Conservation (phyloP, 2,113 vertebrate genomes). For the Nansenia antarctica region DNA sequence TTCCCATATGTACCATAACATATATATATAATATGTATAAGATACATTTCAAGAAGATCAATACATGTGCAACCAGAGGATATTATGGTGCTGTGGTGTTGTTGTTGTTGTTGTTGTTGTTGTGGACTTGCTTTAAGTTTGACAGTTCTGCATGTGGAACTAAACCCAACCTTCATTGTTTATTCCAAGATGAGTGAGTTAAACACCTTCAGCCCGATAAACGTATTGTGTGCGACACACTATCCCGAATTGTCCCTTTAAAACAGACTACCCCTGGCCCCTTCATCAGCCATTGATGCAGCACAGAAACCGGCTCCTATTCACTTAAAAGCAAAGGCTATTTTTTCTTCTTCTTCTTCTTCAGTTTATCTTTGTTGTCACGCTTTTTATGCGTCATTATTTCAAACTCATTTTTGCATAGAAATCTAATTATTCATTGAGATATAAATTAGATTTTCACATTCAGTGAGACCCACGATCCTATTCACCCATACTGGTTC, state of each 20-base stretch:
- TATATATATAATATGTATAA: too few relatives aligned
- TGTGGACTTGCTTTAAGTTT: background rate
- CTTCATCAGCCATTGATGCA: too few relatives aligned
- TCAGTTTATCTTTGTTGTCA: constrained; percentile 58
- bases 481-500: constrained; percentile 52
- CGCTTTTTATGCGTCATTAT: constrained; percentile 55
- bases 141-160: background rate
- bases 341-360: constrained; percentile 29
- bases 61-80: too few relatives aligned
- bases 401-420: constrained; percentile 76
- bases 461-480: constrained; percentile 62
- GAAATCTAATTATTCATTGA: constrained; percentile 78
- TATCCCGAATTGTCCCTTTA: background rate
- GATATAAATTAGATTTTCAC: constrained; percentile 80
- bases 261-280: too few relatives aligned
- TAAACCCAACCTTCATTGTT: background rate
- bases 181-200: background rate
- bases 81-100: too few relatives aligned
- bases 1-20: too few relatives aligned
- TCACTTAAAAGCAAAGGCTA: constrained; percentile 26
- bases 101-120: too few relatives aligned
- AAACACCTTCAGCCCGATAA: background rate
- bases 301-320: constrained; percentile 22
- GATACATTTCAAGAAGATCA: too few relatives aligned
- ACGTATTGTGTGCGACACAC: background rate